Base-by-base conservation (phyloP, 2,888 invertebrate species). In the Prosopocoilus inquinatus region DNA sequence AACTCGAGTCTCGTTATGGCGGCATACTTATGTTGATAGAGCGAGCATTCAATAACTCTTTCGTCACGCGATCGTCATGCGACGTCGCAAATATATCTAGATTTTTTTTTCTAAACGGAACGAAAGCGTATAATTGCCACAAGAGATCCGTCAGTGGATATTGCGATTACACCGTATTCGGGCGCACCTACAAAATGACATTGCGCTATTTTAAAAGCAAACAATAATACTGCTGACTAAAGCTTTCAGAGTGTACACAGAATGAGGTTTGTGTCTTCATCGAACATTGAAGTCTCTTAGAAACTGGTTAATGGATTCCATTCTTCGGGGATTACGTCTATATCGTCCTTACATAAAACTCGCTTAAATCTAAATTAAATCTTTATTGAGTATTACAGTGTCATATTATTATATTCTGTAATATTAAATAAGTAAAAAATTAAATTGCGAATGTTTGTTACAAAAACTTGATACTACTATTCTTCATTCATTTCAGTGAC, bases 1-100 rank as follows among this genome's bases (percentile, higher is more conserved):
- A 71, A 71, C 67, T 65, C 65, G 70, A 71, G 64, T 69, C 71
- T 70, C 68, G 68, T 70, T 71, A 71, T 67, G 53, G 59, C 59
- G 62, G 67, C 62, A 64, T 70, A 69, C 63, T 71, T 72, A 74
- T 68, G 70, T 67, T 72, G 72, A 74, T 72, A 65, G 71, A 67
- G 64, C 58, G 61, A 56, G 57, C 61, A 58, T 57, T 54, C 62
- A 64, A 66, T 64, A 66, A 64, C 53, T 63, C 64, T 60, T 59
- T 63, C 61, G 64, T 66, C 66, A 65, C 66, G 64, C 66, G 62
- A 66, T 66, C 59, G 50, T 50, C 49, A 41, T 53, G 43, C 47
- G 47, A 47, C 53, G 46, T 47, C 53, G 55, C 57, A 28, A 28
- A 28, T 28, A 28, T 28, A 63, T 61, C 59, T 61, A 61, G 62